Evolutionary conservation across 2,888 invertebrate species (phyloP).

Genomic region (Sesamia inferens): DNA sequence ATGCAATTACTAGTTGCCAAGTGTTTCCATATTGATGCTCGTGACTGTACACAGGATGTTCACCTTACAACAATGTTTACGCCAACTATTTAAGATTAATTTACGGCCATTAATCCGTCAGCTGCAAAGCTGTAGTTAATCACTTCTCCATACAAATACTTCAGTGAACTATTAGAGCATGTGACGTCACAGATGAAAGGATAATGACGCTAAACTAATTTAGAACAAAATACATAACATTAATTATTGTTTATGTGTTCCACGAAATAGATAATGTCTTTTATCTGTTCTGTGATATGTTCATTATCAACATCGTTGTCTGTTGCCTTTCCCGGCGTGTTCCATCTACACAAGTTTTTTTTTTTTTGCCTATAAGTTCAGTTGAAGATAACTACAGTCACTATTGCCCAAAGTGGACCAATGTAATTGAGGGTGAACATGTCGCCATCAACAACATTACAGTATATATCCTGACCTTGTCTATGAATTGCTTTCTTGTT

Average conservation of each 20-base stretch:
- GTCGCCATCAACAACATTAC: neutral
- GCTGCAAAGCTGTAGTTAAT: slow-evolving; percentile 27
- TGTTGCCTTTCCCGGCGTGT: neutral
- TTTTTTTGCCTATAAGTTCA: too few species aligned
- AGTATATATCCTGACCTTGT: neutral
- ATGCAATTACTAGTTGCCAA: too few species aligned
- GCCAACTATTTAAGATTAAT: slow-evolving; percentile 35
- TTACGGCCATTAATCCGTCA: slow-evolving; percentile 33
- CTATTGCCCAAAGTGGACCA: neutral
- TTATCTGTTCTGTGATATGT: too few species aligned
- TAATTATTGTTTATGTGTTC: neutral
- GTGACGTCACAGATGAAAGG: slow-evolving; percentile 30
- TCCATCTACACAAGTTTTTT: too few species aligned
- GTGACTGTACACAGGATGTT: neutral
- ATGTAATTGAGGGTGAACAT: neutral
- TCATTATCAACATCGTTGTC: too few species aligned
- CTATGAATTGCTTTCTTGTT: neutral
- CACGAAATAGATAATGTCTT: too few species aligned
- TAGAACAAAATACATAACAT: neutral
- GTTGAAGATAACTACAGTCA: neutral
- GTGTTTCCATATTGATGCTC: too few species aligned
- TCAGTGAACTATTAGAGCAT: slow-evolving; percentile 12
- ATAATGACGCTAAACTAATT: slow-evolving; percentile 19
- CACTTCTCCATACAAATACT: slow-evolving; percentile 29
- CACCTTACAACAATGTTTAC: slow-evolving; percentile 27